Conservation (phyloP, 2,888 invertebrate genomes). For the Nemotelus pantherinus region DNA sequence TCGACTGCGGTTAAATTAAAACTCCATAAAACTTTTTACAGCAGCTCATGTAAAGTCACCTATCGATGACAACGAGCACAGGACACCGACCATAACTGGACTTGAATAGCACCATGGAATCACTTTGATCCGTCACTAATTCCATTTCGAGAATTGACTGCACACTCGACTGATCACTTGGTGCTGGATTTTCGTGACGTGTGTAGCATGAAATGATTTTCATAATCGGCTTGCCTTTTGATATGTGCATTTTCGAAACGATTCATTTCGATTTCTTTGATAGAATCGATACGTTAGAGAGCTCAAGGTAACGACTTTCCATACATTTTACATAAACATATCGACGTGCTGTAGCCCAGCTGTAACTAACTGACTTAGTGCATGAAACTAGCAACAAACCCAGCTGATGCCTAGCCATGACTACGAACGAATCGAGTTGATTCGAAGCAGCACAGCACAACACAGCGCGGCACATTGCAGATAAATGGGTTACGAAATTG, state of each 20-base stretch:
- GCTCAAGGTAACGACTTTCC: conserved; percentile 4
- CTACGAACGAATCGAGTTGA: too few species aligned
- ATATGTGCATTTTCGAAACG: conserved; percentile 6
- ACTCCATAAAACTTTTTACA: not conserved
- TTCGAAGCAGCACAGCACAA: too few species aligned
- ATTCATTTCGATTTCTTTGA: conserved; percentile 1
- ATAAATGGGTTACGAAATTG: conserved; percentile 35
- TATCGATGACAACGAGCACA: not conserved
- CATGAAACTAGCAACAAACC: too few species aligned
- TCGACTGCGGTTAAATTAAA: not conserved
- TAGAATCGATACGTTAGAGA: not conserved
- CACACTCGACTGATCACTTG: not conserved
- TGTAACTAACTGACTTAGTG: too few species aligned
- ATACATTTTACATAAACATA: too few species aligned
- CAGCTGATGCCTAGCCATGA: too few species aligned
- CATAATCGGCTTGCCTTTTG: conserved; percentile 8
- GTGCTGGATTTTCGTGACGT: conserved; percentile 4
- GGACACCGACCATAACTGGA: not conserved
- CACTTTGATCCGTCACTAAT: not conserved
- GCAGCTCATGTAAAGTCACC: not conserved
- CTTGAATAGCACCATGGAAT: not conserved
- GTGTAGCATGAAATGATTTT: conserved; percentile 2
- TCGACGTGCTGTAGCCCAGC: too few species aligned
- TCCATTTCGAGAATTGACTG: conserved; percentile 14
- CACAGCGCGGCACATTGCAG: not conserved